These are phyloP conservation scores for Trididemnum miniatum DNA, from an alignment of 23 tunicate species.

Conservation along the genomic window DNA sequence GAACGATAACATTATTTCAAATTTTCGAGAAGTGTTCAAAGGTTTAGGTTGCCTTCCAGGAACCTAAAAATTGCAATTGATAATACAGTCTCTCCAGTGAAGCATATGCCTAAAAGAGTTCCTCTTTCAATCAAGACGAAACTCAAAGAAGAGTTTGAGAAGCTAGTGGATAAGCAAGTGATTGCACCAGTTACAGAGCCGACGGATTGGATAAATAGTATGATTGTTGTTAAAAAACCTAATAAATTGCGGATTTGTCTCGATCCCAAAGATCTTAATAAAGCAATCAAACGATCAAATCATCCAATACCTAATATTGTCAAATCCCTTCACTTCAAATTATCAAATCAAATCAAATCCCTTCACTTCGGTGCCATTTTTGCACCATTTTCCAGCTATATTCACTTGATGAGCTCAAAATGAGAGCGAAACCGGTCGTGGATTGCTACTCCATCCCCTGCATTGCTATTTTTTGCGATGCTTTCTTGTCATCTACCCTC, in stretches of 20 bases:
- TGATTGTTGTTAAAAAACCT: conserved; percentile 10
- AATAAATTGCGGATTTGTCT: conserved; percentile 19
- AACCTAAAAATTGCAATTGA: conserved; percentile 5
- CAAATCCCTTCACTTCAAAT: neutral
- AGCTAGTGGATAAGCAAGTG: neutral
- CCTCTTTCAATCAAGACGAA: neutral
- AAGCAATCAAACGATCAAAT: conserved; percentile 10
- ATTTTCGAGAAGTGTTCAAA: neutral
- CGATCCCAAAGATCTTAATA: conserved; percentile 20
- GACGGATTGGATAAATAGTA: conserved; percentile 10
- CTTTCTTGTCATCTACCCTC: no score
- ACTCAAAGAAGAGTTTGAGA: conserved; percentile 3
- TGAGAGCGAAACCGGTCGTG: no score
- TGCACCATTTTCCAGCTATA: no score
- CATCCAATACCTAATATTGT: neutral
- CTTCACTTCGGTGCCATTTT: neutral
- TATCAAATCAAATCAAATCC: neutral
- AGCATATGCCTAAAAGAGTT: neutral
- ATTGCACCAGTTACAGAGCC: conserved; percentile 12
- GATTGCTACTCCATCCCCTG: no score
- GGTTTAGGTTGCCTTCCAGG: conserved; percentile 11
- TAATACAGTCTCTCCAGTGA: neutral
- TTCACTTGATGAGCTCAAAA: no score
- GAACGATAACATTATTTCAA: neutral
- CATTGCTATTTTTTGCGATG: no score